Percentiles rank a stretch among this genome's conserved stretches.
phyloP scores from a whole-genome alignment of 2,113 vertebrate species.

The Meriones unguiculatus region DNA sequence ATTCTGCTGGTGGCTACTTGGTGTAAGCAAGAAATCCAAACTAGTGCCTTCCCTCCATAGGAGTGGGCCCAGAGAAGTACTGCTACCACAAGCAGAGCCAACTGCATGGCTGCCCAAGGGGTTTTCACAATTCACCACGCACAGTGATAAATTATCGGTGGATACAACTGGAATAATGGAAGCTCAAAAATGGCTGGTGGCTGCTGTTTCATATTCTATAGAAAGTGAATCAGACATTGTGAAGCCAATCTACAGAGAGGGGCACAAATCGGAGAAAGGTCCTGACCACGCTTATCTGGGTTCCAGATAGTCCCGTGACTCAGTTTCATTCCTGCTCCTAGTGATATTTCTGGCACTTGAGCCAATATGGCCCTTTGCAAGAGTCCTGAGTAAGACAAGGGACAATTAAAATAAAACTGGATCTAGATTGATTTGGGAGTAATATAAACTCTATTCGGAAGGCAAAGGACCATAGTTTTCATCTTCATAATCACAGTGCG shows the following conservation, averaged over 20 bases:
- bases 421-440: not conserved
- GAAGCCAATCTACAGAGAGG: not conserved
- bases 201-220: not conserved
- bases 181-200: not conserved
- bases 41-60: not conserved
- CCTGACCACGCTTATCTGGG: not conserved
- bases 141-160: not conserved
- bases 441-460: conserved; percentile 7
- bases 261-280: not conserved
- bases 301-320: not conserved
- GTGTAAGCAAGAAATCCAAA: not conserved
- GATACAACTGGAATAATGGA: not conserved
- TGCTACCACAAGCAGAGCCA: not conserved
- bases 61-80: not conserved
- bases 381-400: not conserved
- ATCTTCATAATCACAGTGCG: not conserved
- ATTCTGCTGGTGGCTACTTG: not conserved
- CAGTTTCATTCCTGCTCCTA: not conserved
- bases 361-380: not conserved
- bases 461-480: not conserved
- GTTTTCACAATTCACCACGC: not conserved
- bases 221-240: not conserved
- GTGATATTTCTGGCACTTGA: conserved; percentile 20
- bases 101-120: not conserved
- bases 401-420: not conserved